phyloP scores from a whole-genome alignment of 2,797 vertebrate species.

The Chromis chromis region DNA sequence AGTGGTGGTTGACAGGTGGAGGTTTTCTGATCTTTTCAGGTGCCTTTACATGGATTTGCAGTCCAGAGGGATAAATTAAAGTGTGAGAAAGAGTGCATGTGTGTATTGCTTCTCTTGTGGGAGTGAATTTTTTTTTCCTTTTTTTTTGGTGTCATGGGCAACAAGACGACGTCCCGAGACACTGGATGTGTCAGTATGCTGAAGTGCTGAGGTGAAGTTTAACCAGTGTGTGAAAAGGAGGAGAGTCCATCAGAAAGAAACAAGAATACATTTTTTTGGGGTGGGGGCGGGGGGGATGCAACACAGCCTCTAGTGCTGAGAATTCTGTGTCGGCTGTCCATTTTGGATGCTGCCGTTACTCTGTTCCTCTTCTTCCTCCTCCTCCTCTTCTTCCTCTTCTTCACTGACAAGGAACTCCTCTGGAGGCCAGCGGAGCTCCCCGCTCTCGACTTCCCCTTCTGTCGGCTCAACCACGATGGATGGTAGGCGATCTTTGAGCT shows the following conservation, averaged over 20 bases:
- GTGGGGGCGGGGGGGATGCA: constrained; percentile 29
- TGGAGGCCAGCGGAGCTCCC: constrained; percentile 97
- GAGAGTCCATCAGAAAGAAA: constrained; percentile 44
- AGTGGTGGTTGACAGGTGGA: constrained; percentile 25
- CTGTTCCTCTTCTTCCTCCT: constrained; percentile 81
- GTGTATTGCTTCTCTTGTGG: constrained; percentile 59
- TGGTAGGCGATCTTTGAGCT: constrained; percentile 96
- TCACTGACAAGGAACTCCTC: constrained; percentile 94
- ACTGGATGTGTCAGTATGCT: constrained; percentile 40
- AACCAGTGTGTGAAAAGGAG: constrained; percentile 62
- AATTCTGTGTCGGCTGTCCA: constrained; percentile 79
- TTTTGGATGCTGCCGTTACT: constrained; percentile 71
- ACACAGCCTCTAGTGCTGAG: constrained; percentile 76
- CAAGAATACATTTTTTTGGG: neutral
- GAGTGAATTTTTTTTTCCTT: constrained; percentile 58
- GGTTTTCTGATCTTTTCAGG: constrained; percentile 37
- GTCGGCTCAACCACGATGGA: constrained; percentile 98
- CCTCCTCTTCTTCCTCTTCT: constrained; percentile 82
- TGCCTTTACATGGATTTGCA: constrained; percentile 28
- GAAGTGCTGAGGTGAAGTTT: constrained; percentile 60
- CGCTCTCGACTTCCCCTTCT: constrained; percentile 96
- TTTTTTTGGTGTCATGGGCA: constrained; percentile 58
- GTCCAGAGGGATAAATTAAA: constrained; percentile 31
- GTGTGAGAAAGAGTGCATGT: constrained; percentile 19
- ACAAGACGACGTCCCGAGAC: constrained; percentile 38